Base-by-base conservation (phyloP, 1,140 invertebrate genomes). In the Episyrphus balteatus region DNA sequence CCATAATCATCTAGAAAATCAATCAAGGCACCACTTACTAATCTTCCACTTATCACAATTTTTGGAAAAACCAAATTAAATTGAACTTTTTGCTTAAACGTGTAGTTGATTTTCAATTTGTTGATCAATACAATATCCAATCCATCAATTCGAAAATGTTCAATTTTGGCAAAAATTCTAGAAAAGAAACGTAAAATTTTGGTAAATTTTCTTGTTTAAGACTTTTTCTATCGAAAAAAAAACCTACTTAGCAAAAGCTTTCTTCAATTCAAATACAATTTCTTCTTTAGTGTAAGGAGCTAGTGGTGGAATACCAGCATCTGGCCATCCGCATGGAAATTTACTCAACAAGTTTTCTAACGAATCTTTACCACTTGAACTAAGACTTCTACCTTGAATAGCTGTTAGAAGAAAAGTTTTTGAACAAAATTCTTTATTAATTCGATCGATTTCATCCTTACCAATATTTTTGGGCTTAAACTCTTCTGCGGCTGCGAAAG, bases 111-210 rank as follows among this genome's bases (percentile, higher is more conserved):
- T 43, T 65, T 65, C 12, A 66, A 33, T 53, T 65, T 56, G 44
- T 61, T 62, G 32, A 66, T 52, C 36, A 57, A 51, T 52, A 66
- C 55, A 1, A 41, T 18, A 11, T 66, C 60, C 40, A 66, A 48
- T 44, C 62, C 62, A 56, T 66, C 62, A 26, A 66, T 55, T 33
- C 62, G 62, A 53, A 66, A 66, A 32, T 60, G 62, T 31, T 65
- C 36, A 31, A 26, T 26, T 8, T 26, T 26, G 8, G 21, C 21
- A 26, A 26, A 26, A 8, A 26, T 26, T 26, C 21, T 26, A n/a
- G n/a, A n/a, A n/a, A n/a, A n/a, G n/a, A n/a, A n/a, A n/a, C n/a
- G n/a, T n/a, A n/a, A n/a, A n/a, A n/a, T n/a, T n/a, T n/a, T n/a
- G n/a, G n/a, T n/a, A n/a, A n/a, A n/a, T n/a, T n/a, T n/a, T n/a